phyloP scores from a whole-genome alignment of 2,888 invertebrate species.

The Brachyopa scutellaris region DNA sequence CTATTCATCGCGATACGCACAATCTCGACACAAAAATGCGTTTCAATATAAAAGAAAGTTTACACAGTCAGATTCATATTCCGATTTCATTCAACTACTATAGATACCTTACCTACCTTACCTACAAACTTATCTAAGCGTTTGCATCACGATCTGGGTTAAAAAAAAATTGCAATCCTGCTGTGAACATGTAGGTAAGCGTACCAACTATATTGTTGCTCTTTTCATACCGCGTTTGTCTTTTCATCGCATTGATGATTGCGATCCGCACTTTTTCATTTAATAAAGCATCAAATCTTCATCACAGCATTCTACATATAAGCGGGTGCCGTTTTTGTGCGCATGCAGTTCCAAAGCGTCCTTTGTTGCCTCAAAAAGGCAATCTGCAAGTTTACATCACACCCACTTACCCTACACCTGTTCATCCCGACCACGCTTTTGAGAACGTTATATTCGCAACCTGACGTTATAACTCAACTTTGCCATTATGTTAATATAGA shows the following conservation, averaged over 20 bases:
- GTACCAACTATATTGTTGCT: no score
- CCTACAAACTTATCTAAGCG: no score
- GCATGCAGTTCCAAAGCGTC: not conserved
- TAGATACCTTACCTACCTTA: no score
- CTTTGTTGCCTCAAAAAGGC: slow-evolving; percentile 6
- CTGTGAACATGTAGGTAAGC: not conserved
- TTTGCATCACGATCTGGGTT: no score
- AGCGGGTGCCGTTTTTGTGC: no score
- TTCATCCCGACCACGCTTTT: slow-evolving; percentile 7
- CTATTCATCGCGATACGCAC: no score
- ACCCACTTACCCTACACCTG: not conserved
- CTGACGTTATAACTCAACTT: slow-evolving; percentile 57
- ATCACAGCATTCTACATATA: no score
- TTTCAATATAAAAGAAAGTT: no score
- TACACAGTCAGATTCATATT: no score
- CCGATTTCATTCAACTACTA: no score
- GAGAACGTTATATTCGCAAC: slow-evolving; percentile 30
- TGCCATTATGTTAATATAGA: slow-evolving; percentile 80
- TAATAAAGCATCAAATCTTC: not conserved
- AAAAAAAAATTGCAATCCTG: no score
- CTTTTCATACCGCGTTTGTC: not conserved
- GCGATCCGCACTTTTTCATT: slow-evolving; percentile 3
- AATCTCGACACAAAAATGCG: no score
- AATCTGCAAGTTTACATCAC: not conserved
- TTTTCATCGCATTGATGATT: not conserved